Evolutionary conservation across 2,797 vertebrate genomes (phyloP), one percentile per base, ranked within the genome.

Genomic region (Darevskia nairensis): DNA sequence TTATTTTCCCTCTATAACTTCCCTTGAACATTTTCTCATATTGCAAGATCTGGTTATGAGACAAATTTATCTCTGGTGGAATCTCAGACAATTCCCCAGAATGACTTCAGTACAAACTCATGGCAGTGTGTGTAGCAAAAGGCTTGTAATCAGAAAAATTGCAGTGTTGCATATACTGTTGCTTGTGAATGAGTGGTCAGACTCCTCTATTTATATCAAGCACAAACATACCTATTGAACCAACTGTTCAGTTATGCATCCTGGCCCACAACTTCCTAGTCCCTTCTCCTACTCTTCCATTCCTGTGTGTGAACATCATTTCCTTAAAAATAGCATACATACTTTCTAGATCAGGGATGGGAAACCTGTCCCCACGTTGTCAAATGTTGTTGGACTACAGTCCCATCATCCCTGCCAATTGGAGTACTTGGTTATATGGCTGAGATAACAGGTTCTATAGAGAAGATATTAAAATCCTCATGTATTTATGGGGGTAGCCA

Each of bases 21-120:
- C 32, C 0, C 11, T 75, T 69, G 27, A 13, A 44, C 39, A 39
- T 83, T 93, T 92, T 90, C 69, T 75, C 85, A 76, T 85, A 91
- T 91, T 44, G 75, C 80, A 78, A 84, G 46, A 2, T 74, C 90
- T 86, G 91, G 64, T 77, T 86, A 71, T n/a, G 27, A 89, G 46
- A 89, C 9, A 69, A 15, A 25, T 21, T 82, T 23, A 81, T 87
- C 87, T 64, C 9, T 77, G 81, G 32, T 61, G n/a, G 41, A 90
- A 90, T 9, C 3, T 27, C 61, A 19, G 85, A 82, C 11, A 41
- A 64, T 35, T 84, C 23, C 32, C 19, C 29, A 9, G 3, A 86
- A 92, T 83, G 0, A n/a, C n/a, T 75, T 46, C 50, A 41, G 80
- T 61, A 91, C 86, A 82, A 88, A 81, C 88, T 94, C 5, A 61